phyloP scores from a whole-genome alignment of 2,113 vertebrate genomes.

The Tor tambroides region DNA sequence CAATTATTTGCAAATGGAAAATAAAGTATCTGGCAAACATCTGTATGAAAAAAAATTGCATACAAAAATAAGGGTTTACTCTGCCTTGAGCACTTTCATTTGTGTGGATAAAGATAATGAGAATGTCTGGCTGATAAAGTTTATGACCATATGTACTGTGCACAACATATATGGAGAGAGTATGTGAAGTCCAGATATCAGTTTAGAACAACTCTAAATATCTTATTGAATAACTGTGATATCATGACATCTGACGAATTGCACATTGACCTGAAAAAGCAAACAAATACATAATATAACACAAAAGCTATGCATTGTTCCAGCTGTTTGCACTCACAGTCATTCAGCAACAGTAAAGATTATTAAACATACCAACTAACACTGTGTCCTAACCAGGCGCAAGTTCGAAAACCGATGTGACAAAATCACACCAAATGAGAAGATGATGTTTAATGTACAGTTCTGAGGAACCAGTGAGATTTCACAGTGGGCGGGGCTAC shows the following conservation, averaged over 20 bases:
- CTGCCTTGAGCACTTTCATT: slow-evolving; percentile 43
- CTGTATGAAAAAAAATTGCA: slow-evolving; percentile 70
- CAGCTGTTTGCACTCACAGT: neutral
- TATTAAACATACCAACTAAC: slow-evolving; percentile 25
- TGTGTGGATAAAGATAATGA: slow-evolving; percentile 2
- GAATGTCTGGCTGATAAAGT: neutral
- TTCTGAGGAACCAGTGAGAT: neutral
- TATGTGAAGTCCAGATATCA: slow-evolving; percentile 3
- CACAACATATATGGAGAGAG: neutral
- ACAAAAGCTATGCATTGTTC: neutral
- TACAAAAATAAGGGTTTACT: slow-evolving; percentile 67
- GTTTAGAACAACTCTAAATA: neutral
- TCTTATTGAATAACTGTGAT: slow-evolving; percentile 20
- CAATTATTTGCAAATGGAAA: neutral
- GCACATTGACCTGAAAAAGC: slow-evolving; percentile 30
- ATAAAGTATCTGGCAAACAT: slow-evolving; percentile 40
- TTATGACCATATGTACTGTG: neutral
- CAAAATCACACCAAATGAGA: neutral
- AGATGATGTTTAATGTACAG: neutral
- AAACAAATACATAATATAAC: slow-evolving; percentile 16
- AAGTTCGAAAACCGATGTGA: neutral
- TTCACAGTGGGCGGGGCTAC: no score
- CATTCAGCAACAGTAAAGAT: slow-evolving; percentile 4
- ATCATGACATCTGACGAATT: slow-evolving; percentile 3
- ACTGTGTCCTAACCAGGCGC: slow-evolving; percentile 27